Percentiles rank a stretch among this genome's conserved stretches.
Conservation (phyloP, 2,797 vertebrate genomes). For the Buphagus erythrorhynchus region DNA sequence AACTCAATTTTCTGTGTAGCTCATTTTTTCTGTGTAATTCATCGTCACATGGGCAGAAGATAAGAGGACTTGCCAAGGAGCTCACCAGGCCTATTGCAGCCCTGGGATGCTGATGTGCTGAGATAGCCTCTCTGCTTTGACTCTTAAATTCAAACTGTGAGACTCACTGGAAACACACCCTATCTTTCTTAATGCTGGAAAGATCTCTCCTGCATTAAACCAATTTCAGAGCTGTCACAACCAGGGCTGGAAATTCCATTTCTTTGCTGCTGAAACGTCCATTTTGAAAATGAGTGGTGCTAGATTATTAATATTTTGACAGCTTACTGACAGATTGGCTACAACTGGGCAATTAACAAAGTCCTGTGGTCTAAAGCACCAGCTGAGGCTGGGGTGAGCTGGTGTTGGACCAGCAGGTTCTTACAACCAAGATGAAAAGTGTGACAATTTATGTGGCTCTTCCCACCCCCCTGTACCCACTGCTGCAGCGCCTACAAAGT, state of each 20-base stretch:
- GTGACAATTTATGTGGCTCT: not conserved
- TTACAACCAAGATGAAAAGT: not conserved
- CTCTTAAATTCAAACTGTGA: not conserved
- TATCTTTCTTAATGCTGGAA: not conserved
- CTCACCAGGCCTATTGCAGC: not conserved
- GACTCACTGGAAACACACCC: not conserved
- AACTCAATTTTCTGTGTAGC: not conserved
- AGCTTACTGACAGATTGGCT: not conserved
- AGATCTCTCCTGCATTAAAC: not conserved
- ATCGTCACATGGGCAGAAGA: not conserved
- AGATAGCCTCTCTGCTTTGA: conserved; percentile 1
- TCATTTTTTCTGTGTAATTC: not conserved
- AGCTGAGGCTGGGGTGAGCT: not conserved
- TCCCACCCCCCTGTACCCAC: not conserved
- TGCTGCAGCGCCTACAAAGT: not conserved
- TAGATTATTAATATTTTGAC: conserved; percentile 38
- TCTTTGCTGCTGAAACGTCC: conserved; percentile 12
- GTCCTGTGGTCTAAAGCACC: not conserved
- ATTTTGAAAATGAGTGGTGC: not conserved
- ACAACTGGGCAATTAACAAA: not conserved
- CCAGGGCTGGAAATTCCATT: conserved; percentile 11
- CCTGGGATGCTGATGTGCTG: not conserved
- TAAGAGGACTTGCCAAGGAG: not conserved
- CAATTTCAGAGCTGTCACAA: conserved; percentile 23
- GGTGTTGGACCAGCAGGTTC: not conserved